A percentile compares a stretch with the other conserved stretches of the same genome.
These are phyloP conservation scores for Smittia aterrima DNA, from an alignment of 2,888 invertebrate species.

Conservation along the genomic window DNA sequence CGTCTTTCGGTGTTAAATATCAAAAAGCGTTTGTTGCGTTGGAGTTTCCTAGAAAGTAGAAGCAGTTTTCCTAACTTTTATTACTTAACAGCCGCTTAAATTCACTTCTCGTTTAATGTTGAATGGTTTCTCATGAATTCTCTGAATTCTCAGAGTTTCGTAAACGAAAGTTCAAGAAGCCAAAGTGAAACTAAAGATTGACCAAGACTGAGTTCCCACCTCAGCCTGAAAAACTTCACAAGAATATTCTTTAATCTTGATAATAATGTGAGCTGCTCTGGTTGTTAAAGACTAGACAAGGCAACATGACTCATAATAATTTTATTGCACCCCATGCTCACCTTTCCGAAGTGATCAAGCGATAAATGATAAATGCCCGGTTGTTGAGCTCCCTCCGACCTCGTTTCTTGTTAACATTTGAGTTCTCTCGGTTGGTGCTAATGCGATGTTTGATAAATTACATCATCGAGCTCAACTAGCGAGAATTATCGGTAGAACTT, in stretches of 20 bases:
- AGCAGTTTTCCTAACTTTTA: slow-evolving; percentile 34
- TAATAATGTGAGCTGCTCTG: slow-evolving; percentile 1
- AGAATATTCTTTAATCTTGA: background rate
- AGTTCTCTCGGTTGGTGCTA: background rate
- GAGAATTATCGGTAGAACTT: slow-evolving; percentile 18
- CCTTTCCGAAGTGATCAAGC: background rate
- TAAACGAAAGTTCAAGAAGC: background rate
- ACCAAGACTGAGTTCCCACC: no score
- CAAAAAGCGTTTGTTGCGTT: slow-evolving; percentile 23
- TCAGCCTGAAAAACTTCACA: background rate
- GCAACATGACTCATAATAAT: slow-evolving; percentile 34
- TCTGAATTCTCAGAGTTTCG: background rate
- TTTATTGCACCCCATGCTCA: slow-evolving; percentile 38
- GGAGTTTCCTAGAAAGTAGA: slow-evolving; percentile 34
- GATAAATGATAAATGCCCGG: background rate
- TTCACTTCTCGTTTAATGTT: slow-evolving; percentile 18
- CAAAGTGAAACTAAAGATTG: no score
- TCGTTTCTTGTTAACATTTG: slow-evolving; percentile 9
- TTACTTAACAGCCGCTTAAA: slow-evolving; percentile 23
- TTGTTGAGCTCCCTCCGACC: background rate
- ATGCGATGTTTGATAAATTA: slow-evolving; percentile 32
- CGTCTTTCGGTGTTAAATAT: background rate
- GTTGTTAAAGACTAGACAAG: slow-evolving; percentile 3
- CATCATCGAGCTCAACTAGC: slow-evolving; percentile 11
- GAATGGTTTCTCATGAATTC: background rate